Evolutionary conservation across 2,888 invertebrate genomes (phyloP).

Genomic region (Thera britannica): DNA sequence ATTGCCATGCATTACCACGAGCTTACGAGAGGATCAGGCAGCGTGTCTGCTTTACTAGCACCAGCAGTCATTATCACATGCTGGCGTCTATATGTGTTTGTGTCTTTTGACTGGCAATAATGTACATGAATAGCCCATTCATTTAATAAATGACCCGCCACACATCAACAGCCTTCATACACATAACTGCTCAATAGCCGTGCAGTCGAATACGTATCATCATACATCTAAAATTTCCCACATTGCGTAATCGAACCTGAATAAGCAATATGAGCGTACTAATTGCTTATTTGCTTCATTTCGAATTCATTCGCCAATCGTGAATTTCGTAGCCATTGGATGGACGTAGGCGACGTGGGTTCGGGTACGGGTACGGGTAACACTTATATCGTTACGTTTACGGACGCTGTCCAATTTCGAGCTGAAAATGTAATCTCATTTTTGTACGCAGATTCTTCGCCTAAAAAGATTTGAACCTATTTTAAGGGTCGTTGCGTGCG

Average conservation of each 20-base stretch:
- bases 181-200: constrained; percentile 13
- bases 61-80: not conserved
- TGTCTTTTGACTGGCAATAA: constrained; percentile 16
- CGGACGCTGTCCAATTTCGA: constrained; percentile 27
- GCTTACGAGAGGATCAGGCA: not conserved
- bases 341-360: constrained; percentile 11
- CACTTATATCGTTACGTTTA: constrained; percentile 20
- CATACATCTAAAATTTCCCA: constrained; percentile 68
- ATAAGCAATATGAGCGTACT: constrained; percentile 59
- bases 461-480: constrained; percentile 30
- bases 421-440: constrained; percentile 33
- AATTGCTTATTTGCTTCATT: constrained; percentile 83
- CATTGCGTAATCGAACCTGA: constrained; percentile 72
- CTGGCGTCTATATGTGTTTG: not conserved
- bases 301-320: constrained; percentile 67
- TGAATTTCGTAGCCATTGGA: constrained; percentile 10
- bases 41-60: not conserved
- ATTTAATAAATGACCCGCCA: constrained; percentile 41
- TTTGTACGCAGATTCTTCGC: constrained; percentile 28
- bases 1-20: not conserved
- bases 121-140: constrained; percentile 35
- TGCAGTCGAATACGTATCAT: constrained; percentile 41
- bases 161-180: constrained; percentile 35
- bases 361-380: constrained; percentile 29
- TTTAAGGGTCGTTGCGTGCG: constrained; percentile 27